These are phyloP conservation scores for Zonitis immaculata DNA, from an alignment of 2,888 invertebrate species.

Conservation along the genomic window DNA sequence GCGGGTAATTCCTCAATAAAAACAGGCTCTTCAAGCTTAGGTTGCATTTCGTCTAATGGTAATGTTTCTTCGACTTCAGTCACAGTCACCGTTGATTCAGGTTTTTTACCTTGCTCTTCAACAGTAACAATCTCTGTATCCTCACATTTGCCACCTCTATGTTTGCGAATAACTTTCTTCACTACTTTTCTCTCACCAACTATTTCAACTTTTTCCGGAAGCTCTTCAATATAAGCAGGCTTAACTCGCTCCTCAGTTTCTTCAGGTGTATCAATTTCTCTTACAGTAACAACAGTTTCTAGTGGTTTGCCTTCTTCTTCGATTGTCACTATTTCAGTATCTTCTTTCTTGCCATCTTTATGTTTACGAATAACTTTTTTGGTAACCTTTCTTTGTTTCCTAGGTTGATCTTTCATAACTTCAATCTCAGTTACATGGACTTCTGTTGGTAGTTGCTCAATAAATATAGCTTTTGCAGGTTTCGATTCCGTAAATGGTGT, in stretches of 20 bases:
- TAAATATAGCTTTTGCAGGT: slow-evolving; percentile 21
- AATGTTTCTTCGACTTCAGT: slow-evolving; percentile 33
- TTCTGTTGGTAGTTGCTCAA: slow-evolving; percentile 32
- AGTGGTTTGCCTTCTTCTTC: slow-evolving; percentile 35
- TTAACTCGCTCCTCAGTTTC: slow-evolving; percentile 10
- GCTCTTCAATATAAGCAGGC: slow-evolving; percentile 16
- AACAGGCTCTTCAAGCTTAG: slow-evolving; percentile 24
- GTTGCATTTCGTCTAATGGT: slow-evolving; percentile 35
- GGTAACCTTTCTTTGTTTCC: slow-evolving; percentile 32
- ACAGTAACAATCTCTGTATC: slow-evolving; percentile 39
- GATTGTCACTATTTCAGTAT: slow-evolving; percentile 43
- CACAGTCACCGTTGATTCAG: slow-evolving; percentile 29
- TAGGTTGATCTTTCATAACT: slow-evolving; percentile 28
- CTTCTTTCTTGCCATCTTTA: slow-evolving; percentile 39
- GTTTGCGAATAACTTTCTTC: slow-evolving; percentile 34
- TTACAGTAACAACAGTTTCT: slow-evolving; percentile 31
- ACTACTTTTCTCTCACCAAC: slow-evolving; percentile 39
- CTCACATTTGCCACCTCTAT: slow-evolving; percentile 28
- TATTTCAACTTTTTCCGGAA: slow-evolving; percentile 28
- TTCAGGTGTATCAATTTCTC: slow-evolving; percentile 19
- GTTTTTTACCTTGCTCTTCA: slow-evolving; percentile 37
- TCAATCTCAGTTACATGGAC: slow-evolving; percentile 29
- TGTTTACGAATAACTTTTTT: slow-evolving; percentile 42
- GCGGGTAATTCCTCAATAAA: slow-evolving; percentile 28
- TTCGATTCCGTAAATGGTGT: slow-evolving; percentile 28